phyloP scores from a whole-genome alignment of 2,113 vertebrate genomes.

The Rostratula benghalensis region DNA sequence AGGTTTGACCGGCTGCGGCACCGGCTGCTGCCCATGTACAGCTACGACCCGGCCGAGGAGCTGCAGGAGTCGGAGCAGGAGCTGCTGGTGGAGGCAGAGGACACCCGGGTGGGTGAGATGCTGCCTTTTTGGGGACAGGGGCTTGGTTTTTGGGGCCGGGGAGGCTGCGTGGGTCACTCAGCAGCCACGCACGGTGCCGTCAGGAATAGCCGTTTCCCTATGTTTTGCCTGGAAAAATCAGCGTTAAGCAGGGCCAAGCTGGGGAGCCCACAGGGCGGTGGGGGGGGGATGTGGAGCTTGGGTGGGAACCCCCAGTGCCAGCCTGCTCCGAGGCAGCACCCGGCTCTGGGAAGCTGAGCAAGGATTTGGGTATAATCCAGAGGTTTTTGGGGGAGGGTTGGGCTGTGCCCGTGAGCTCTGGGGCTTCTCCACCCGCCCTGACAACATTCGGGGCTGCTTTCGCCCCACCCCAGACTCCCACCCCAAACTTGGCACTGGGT shows the following conservation, averaged over 20 bases:
- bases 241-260: rapidly evolving
- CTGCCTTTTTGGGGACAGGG: rapidly evolving
- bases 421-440: rapidly evolving
- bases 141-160: not conserved
- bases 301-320: too few relatives aligned
- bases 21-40: constrained; percentile 92
- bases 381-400: not conserved
- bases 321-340: not conserved
- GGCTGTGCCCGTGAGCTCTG: not conserved
- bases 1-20: constrained; percentile 91
- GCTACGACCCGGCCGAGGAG: constrained; percentile 93
- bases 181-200: rapidly evolving
- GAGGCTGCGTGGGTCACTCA: not conserved
- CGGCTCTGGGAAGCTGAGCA: not conserved
- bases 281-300: too few relatives aligned
- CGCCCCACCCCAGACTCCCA: too few relatives aligned
- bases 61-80: constrained; percentile 91
- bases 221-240: not conserved
- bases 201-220: rapidly evolving
- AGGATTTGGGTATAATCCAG: not conserved
- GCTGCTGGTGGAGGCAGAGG: constrained; percentile 85
- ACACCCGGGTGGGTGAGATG: constrained; percentile 84
- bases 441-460: rapidly evolving
- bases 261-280: rapidly evolving
- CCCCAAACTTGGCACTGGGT: not conserved